phyloP scores from a whole-genome alignment of 2,797 vertebrate genomes.

The Morus bassanus region DNA sequence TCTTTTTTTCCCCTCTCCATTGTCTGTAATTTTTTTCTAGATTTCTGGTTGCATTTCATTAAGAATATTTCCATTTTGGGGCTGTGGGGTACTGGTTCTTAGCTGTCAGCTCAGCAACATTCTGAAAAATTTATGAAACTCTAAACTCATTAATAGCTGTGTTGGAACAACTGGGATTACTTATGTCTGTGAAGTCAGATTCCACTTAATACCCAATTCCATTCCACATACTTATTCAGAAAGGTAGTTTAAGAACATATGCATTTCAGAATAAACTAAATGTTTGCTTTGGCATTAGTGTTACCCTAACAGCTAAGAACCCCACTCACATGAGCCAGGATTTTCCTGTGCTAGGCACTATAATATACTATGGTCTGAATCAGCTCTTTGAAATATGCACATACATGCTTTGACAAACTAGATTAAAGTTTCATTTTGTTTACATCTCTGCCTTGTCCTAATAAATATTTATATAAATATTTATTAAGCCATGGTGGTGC shows the following conservation, averaged over 20 bases:
- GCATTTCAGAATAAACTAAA: slow-evolving; percentile 1
- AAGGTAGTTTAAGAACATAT: background rate
- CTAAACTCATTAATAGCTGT: background rate
- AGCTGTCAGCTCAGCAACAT: background rate
- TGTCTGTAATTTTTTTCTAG: background rate
- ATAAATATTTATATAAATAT: slow-evolving; percentile 27
- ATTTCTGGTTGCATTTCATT: background rate
- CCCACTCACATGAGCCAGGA: background rate
- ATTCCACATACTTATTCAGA: background rate
- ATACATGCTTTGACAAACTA: background rate
- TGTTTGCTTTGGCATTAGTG: background rate
- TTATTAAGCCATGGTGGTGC: background rate
- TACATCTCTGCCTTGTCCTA: background rate
- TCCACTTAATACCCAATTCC: background rate
- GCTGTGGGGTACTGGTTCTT: background rate
- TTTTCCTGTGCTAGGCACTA: background rate
- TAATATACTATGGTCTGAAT: background rate
- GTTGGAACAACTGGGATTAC: background rate
- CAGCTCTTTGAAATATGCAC: background rate
- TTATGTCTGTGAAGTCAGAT: background rate
- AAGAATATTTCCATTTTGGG: background rate
- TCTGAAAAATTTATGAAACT: background rate
- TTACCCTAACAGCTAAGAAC: background rate
- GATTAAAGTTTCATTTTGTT: slow-evolving; percentile 1
- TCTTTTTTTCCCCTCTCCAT: background rate